These are phyloP conservation scores for Toxotes lorentzi DNA, from an alignment of 2,797 vertebrate genomes.

Conservation along the genomic window DNA sequence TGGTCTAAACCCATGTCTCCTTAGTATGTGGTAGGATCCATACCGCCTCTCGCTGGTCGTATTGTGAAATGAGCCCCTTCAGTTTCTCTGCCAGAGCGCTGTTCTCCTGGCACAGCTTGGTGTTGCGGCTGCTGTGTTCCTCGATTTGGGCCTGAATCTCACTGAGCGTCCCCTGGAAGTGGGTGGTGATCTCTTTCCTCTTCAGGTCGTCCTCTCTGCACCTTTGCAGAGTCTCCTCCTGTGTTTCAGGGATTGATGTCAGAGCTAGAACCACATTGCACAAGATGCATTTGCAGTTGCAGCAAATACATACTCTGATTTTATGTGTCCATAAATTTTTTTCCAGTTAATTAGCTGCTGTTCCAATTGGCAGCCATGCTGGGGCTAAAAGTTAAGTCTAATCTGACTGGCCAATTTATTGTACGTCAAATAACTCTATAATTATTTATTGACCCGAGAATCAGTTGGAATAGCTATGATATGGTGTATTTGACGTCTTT, in stretches of 20 bases:
- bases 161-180: slow-evolving; percentile 95
- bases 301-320: too few relatives aligned
- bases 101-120: slow-evolving; percentile 97
- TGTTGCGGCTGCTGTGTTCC: slow-evolving; percentile 96
- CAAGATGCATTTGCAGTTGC: neutral
- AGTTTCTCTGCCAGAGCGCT: slow-evolving; percentile 94
- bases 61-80: slow-evolving; percentile 96
- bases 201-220: slow-evolving; percentile 98
- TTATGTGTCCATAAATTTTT: neutral
- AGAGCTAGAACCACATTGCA: neutral
- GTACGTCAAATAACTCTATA: neutral
- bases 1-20: slow-evolving; percentile 10
- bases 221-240: slow-evolving; percentile 97
- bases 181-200: slow-evolving; percentile 97
- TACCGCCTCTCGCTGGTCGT: slow-evolving; percentile 97
- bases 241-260: slow-evolving; percentile 6
- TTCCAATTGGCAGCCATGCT: neutral
- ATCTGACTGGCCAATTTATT: neutral
- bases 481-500: neutral
- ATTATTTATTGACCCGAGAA: neutral
- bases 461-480: neutral
- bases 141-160: slow-evolving; percentile 98
- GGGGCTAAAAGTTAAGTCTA: neutral
- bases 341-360: neutral
- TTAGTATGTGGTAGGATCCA: slow-evolving; percentile 25